A percentile compares a stretch with the other conserved stretches of the same genome.
These are phyloP conservation scores for Apogon talboti DNA, from an alignment of 2,797 vertebrate species.

Conservation along the genomic window DNA sequence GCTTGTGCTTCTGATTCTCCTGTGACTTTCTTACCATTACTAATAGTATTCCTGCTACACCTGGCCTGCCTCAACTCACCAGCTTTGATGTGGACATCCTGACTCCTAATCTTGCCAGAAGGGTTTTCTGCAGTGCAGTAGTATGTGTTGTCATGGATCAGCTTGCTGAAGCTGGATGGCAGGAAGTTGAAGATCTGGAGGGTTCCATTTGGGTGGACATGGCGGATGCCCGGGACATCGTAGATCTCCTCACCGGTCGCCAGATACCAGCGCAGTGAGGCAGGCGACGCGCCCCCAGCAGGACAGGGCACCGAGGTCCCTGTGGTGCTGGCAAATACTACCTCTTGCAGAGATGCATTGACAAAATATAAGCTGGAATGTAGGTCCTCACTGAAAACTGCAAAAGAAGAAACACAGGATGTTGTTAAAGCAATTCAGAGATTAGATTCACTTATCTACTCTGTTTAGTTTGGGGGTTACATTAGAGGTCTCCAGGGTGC, in stretches of 20 bases:
- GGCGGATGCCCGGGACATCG: conserved; percentile 98
- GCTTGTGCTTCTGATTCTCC: not conserved
- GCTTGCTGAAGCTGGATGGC: conserved; percentile 99
- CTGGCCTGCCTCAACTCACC: conserved; percentile 84
- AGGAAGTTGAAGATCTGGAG: conserved; percentile 99
- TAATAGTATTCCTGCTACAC: not conserved
- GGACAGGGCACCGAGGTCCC: conserved; percentile 98
- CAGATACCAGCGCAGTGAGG: conserved; percentile 98
- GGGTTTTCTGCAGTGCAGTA: conserved; percentile 99
- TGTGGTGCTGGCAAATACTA: conserved; percentile 99
- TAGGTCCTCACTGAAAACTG: conserved; percentile 98
- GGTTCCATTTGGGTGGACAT: conserved; percentile 98
- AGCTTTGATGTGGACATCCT: conserved; percentile 99
- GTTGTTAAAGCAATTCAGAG: not conserved
- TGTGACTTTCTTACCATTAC: not conserved
- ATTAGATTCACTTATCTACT: not conserved
- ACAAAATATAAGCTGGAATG: conserved; percentile 99
- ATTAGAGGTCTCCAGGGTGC: too few species aligned
- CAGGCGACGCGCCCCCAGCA: conserved; percentile 92
- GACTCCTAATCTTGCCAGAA: conserved; percentile 99
- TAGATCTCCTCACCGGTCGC: conserved; percentile 99
- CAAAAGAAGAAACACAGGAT: conserved; percentile 56
- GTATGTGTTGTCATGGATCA: conserved; percentile 99
- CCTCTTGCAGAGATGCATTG: conserved; percentile 99
- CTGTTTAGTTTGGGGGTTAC: too few species aligned